Percentiles rank a stretch among this genome's conserved stretches.
Evolutionary conservation across 2,888 invertebrate species (phyloP).

Genomic region (Drosophila yooni): DNA sequence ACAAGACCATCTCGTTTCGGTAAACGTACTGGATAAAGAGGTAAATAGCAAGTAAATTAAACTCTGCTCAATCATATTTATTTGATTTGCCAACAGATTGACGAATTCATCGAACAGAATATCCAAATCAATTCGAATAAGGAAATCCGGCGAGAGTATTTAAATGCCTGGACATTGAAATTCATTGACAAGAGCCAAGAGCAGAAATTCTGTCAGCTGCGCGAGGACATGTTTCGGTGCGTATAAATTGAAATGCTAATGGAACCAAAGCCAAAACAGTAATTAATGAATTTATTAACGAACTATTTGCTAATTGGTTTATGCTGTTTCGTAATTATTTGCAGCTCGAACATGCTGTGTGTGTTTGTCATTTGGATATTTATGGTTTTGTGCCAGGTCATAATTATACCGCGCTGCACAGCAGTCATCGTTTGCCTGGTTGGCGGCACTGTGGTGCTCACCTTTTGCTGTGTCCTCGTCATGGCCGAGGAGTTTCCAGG

Average conservation of each 20-base stretch:
- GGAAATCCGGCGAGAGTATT: slow-evolving; percentile 93
- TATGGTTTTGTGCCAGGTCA: slow-evolving; percentile 91
- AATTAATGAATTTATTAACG: slow-evolving; percentile 59
- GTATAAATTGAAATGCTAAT: slow-evolving; percentile 39
- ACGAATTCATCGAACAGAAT: slow-evolving; percentile 92
- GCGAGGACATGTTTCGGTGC: slow-evolving; percentile 95
- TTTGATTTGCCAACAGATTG: slow-evolving; percentile 86
- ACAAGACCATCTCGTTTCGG: slow-evolving; percentile 81
- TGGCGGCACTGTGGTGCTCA: slow-evolving; percentile 89
- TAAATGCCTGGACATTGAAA: slow-evolving; percentile 93
- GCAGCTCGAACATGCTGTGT: slow-evolving; percentile 94
- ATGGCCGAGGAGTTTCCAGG: slow-evolving; percentile 93
- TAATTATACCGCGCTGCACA: slow-evolving; percentile 89
- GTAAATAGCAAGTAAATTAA: slow-evolving; percentile 49
- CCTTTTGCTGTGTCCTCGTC: slow-evolving; percentile 90
- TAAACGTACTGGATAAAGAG: slow-evolving; percentile 84
- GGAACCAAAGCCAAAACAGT: slow-evolving; percentile 33
- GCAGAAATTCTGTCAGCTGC: slow-evolving; percentile 92
- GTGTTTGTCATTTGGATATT: slow-evolving; percentile 96
- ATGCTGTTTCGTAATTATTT: slow-evolving; percentile 6
- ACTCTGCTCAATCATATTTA: background rate
- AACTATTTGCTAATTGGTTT: slow-evolving; percentile 71
- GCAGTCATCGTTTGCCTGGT: slow-evolving; percentile 87
- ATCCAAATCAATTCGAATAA: slow-evolving; percentile 96
- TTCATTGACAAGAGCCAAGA: slow-evolving; percentile 94